Conservation (phyloP, 2,888 invertebrate species). For the Idaea biselata region DNA sequence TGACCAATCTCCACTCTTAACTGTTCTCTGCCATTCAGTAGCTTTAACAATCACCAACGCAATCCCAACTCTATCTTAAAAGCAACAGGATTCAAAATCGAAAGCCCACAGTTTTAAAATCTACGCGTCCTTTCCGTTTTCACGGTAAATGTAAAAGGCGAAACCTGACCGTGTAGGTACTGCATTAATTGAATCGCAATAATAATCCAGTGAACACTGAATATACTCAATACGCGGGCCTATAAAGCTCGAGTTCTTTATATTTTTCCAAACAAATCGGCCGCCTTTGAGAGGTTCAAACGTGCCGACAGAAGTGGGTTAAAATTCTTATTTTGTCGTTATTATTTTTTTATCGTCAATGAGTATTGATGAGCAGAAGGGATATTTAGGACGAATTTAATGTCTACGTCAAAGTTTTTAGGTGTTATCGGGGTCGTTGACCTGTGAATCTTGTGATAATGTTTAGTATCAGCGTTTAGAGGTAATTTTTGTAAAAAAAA, state of each 20-base stretch:
- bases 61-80: not conserved
- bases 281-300: constrained; percentile 70
- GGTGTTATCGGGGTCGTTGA: constrained; percentile 17
- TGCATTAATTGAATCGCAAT: constrained; percentile 78
- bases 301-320: constrained; percentile 47
- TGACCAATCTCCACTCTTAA: not conserved
- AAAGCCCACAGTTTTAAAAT: constrained; percentile 16
- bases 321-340: constrained; percentile 60
- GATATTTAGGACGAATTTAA: constrained; percentile 18
- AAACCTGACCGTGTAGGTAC: constrained; percentile 57
- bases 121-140: constrained; percentile 35
- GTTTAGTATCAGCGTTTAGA: not conserved
- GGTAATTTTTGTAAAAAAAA: not conserved
- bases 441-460: constrained; percentile 4
- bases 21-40: constrained; percentile 5
- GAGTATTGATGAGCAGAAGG: constrained; percentile 43
- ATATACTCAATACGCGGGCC: constrained; percentile 65
- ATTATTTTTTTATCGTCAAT: constrained; percentile 49
- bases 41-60: constrained; percentile 2
- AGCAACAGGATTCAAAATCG: constrained; percentile 8
- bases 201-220: constrained; percentile 56
- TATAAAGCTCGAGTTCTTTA: constrained; percentile 66
- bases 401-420: constrained; percentile 21
- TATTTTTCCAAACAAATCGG: constrained; percentile 74
- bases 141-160: constrained; percentile 38